Percentiles rank a stretch among this genome's conserved stretches.
These are phyloP conservation scores for Gymnocheta viridis DNA, from an alignment of 2,888 invertebrate species.

Conservation along the genomic window DNA sequence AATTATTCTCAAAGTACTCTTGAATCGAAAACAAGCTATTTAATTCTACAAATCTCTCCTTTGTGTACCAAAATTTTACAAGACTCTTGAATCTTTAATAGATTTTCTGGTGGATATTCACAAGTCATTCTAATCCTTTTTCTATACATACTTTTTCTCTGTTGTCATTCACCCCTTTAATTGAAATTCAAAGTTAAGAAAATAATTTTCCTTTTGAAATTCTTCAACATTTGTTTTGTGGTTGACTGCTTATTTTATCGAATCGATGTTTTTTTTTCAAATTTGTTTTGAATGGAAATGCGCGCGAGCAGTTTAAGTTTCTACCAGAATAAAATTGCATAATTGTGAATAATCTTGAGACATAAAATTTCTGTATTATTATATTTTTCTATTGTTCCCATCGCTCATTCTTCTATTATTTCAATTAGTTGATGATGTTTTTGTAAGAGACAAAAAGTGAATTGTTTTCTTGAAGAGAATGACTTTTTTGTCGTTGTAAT, in stretches of 20 bases:
- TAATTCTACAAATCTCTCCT: not conserved
- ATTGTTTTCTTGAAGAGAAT: not conserved
- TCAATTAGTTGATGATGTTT: constrained; percentile 47
- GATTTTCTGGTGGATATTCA: not conserved
- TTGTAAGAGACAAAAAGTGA: not conserved
- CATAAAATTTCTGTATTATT: constrained; percentile 59
- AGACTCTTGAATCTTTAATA: constrained; percentile 10
- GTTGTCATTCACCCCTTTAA: constrained; percentile 11
- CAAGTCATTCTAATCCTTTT: not conserved
- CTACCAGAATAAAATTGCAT: constrained; percentile 75
- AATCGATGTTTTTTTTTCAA: constrained; percentile 75
- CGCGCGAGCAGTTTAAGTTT: constrained; percentile 72
- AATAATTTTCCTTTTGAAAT: not conserved
- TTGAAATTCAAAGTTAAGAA: constrained; percentile 31
- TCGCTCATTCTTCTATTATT: not conserved
- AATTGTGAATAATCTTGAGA: constrained; percentile 79
- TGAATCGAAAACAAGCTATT: not conserved
- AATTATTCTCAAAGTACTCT: not conserved
- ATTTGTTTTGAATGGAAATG: constrained; percentile 38
- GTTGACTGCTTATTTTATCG: constrained; percentile 80
- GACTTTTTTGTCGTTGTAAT: not conserved
- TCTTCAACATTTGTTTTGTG: constrained; percentile 73
- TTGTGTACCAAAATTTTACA: not conserved
- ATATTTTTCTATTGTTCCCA: constrained; percentile 2
- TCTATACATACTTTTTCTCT: not conserved